Evolutionary conservation across 2,888 invertebrate genomes (phyloP).

Genomic region (Perizoma affinitatum): DNA sequence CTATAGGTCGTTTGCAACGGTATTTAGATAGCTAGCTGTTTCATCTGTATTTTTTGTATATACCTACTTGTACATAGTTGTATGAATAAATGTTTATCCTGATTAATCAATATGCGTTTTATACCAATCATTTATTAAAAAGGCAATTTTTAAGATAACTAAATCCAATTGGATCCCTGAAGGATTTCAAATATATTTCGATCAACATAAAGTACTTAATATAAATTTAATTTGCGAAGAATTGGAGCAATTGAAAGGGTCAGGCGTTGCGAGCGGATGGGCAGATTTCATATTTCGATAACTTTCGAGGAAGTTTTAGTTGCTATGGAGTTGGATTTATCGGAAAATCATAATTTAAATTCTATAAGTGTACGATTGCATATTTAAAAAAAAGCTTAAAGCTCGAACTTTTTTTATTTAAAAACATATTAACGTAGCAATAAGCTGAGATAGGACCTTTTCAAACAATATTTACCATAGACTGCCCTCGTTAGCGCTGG

Average conservation of each 20-base stretch:
- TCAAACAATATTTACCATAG: too few species aligned
- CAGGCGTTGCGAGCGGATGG: conserved; percentile 25
- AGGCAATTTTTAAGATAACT: conserved; percentile 25
- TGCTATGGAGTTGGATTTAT: conserved; percentile 22
- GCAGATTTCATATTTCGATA: conserved; percentile 34
- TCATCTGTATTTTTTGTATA: too few species aligned
- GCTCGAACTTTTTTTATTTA: too few species aligned
- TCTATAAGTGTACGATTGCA: too few species aligned
- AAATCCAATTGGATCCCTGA: conserved; percentile 30
- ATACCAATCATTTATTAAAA: conserved; percentile 28
- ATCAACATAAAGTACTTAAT: conserved; percentile 20
- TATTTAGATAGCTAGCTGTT: too few species aligned
- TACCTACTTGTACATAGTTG: too few species aligned
- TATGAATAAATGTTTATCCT: too few species aligned
- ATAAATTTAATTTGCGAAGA: conserved; percentile 35
- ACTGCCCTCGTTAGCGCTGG: too few species aligned
- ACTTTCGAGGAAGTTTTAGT: conserved; percentile 32
- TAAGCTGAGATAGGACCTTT: too few species aligned
- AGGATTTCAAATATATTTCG: conserved; percentile 31
- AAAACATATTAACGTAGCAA: too few species aligned
- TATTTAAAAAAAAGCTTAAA: too few species aligned
- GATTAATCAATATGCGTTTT: conserved; percentile 22
- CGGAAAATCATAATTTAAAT: conserved; percentile 23
- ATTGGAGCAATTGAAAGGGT: conserved; percentile 32
- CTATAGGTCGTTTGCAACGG: too few species aligned